A percentile compares a stretch with the other conserved stretches of the same genome.
Evolutionary conservation across 2,113 vertebrate genomes (phyloP).

Genomic region (Entelurus aequoreus): DNA sequence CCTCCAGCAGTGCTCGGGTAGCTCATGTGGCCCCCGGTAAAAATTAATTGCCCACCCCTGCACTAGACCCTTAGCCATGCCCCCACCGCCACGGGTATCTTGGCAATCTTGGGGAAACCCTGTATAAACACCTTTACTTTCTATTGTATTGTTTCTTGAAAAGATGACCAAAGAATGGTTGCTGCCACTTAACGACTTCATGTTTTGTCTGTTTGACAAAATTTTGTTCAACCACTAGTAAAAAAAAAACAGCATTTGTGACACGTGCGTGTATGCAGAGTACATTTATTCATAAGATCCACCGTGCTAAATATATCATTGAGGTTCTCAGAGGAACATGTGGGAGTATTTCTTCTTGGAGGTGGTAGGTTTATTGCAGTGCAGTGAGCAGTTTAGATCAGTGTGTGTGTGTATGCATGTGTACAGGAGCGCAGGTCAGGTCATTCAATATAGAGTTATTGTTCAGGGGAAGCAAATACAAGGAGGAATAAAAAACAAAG

Average conservation of each 20-base stretch:
- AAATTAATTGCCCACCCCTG: too few relatives aligned
- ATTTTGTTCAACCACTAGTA: too few relatives aligned
- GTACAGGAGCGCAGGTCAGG: slow-evolving; percentile 23
- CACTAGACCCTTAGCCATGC: too few relatives aligned
- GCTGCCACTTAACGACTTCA: too few relatives aligned
- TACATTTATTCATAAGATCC: slow-evolving; percentile 22
- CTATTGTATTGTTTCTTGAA: too few relatives aligned
- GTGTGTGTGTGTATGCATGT: slow-evolving; percentile 7
- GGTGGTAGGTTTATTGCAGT: slow-evolving; percentile 28
- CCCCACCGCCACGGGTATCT: too few relatives aligned
- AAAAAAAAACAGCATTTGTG: slow-evolving; percentile 5
- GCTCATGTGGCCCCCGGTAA: too few relatives aligned
- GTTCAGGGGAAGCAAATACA: slow-evolving; percentile 40
- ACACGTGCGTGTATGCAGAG: slow-evolving; percentile 28
- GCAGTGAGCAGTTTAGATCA: slow-evolving; percentile 8
- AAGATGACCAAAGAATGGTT: too few relatives aligned
- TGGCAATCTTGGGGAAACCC: too few relatives aligned
- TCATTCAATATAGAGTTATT: slow-evolving; percentile 44
- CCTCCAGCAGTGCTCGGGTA: too few relatives aligned
- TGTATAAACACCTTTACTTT: too few relatives aligned
- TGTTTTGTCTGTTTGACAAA: too few relatives aligned
- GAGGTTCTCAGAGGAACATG: slow-evolving; percentile 14
- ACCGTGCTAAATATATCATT: slow-evolving; percentile 26
- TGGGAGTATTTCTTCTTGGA: slow-evolving; percentile 7
- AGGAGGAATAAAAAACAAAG: slow-evolving; percentile 11